A percentile compares a stretch with the other conserved stretches of the same genome.
Conservation (phyloP, 64 coral and sea anemone species). For the Acropora yongei region DNA sequence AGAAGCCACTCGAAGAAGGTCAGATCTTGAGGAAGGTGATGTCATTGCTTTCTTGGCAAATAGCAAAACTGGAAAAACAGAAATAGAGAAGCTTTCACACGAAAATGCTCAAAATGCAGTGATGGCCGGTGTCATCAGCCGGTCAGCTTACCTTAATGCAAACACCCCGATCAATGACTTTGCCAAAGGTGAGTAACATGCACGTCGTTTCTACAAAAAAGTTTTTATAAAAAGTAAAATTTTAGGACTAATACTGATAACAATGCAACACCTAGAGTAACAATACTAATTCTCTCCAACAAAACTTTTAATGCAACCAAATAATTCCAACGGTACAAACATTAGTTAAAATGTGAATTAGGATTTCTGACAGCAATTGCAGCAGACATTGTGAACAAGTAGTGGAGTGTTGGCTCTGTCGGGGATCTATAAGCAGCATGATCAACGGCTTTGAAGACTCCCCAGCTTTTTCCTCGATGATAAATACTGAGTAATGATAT, state of each 20-base stretch:
- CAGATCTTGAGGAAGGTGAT: slow-evolving; percentile 74
- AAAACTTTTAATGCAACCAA: background rate
- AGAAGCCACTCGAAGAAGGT: slow-evolving; percentile 22
- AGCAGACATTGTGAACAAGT: too few relatives aligned
- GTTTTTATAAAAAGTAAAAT: background rate
- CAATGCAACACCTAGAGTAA: too few relatives aligned
- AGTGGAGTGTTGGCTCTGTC: too few relatives aligned
- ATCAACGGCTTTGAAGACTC: too few relatives aligned
- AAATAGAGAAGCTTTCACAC: slow-evolving; percentile 48
- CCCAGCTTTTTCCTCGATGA: too few relatives aligned
- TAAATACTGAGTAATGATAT: too few relatives aligned
- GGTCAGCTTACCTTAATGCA: slow-evolving; percentile 78
- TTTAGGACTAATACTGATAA: background rate
- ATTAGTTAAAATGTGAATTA: too few relatives aligned
- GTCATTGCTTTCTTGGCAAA: slow-evolving; percentile 68
- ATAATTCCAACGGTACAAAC: too few relatives aligned
- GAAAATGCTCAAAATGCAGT: slow-evolving; percentile 52
- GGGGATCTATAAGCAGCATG: too few relatives aligned
- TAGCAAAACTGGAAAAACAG: slow-evolving; percentile 40
- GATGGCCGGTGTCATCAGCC: slow-evolving; percentile 78
- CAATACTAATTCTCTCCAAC: too few relatives aligned
- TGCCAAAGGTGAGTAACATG: slow-evolving; percentile 5
- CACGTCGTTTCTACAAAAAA: too few relatives aligned
- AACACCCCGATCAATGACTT: slow-evolving; percentile 27
- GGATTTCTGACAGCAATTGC: too few relatives aligned